These are phyloP conservation scores for Drymodes brunneopygia DNA, from an alignment of 2,113 vertebrate genomes.

Conservation along the genomic window DNA sequence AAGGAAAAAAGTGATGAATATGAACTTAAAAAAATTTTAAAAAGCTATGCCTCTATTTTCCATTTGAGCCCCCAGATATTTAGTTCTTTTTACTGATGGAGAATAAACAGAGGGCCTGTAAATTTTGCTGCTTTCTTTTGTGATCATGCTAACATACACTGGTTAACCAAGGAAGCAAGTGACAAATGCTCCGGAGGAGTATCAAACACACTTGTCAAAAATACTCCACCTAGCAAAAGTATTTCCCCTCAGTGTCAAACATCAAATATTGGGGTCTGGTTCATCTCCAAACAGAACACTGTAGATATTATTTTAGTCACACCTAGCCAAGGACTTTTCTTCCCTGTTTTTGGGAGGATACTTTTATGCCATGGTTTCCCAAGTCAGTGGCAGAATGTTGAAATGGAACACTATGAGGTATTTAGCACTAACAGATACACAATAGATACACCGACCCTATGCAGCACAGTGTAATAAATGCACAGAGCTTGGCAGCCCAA, in stretches of 20 bases:
- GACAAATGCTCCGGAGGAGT: background rate
- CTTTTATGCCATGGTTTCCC: background rate
- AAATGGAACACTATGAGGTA: background rate
- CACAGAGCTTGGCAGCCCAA: background rate
- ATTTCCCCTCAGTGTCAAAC: background rate
- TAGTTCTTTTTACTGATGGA: background rate
- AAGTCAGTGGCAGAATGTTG: background rate
- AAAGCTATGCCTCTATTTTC: background rate
- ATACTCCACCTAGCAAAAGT: background rate
- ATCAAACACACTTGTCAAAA: background rate
- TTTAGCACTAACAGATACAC: background rate
- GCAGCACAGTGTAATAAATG: background rate
- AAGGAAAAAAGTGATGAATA: background rate
- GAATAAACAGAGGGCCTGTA: background rate
- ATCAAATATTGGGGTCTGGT: background rate
- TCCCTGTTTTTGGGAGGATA: background rate
- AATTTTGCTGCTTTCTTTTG: background rate
- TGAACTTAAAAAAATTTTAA: background rate
- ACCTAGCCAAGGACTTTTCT: background rate
- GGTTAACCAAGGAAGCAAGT: background rate
- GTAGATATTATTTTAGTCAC: constrained; percentile 6
- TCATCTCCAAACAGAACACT: constrained; percentile 16
- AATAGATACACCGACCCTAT: background rate
- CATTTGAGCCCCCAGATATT: background rate
- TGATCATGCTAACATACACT: background rate